These are phyloP conservation scores for Eleutherodactylus coqui DNA, from an alignment of 2,797 vertebrate genomes.

Conservation along the genomic window DNA sequence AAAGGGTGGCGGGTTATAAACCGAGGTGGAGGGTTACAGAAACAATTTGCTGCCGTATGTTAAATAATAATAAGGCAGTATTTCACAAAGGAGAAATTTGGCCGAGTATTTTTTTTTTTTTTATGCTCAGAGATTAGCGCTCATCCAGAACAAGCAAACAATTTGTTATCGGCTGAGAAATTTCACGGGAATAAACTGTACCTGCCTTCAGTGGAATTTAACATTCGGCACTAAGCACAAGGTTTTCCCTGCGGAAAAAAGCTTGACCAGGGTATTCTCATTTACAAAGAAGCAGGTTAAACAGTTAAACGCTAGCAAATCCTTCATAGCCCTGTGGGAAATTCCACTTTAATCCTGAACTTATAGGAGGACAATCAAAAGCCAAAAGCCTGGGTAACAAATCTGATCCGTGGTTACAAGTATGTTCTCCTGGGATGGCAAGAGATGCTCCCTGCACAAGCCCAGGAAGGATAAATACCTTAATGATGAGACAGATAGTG, in stretches of 20 bases:
- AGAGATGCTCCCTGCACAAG: constrained; percentile 92
- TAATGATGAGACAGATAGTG: constrained; percentile 99
- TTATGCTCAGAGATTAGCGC: constrained; percentile 68
- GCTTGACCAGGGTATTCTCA: constrained; percentile 88
- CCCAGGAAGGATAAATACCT: constrained; percentile 99
- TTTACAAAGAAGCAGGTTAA: constrained; percentile 98
- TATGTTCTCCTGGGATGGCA: constrained; percentile 91
- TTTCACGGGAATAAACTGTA: constrained; percentile 80
- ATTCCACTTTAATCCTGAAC: constrained; percentile 99
- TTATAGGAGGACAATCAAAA: constrained; percentile 99
- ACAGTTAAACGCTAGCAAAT: constrained; percentile 99
- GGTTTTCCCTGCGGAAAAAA: constrained; percentile 63
- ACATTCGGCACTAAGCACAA: constrained; percentile 61
- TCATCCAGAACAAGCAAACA: constrained; percentile 74
- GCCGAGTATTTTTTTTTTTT: constrained; percentile 66
- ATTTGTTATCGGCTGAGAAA: constrained; percentile 71
- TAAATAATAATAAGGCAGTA: constrained; percentile 37
- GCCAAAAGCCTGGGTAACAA: constrained; percentile 98
- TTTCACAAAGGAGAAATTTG: constrained; percentile 53
- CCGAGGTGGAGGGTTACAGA: not conserved
- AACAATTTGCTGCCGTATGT: constrained; percentile 30
- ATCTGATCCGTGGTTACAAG: constrained; percentile 98
- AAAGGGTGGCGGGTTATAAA: constrained; percentile 62
- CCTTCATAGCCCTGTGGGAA: constrained; percentile 99
- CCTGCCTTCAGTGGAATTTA: constrained; percentile 78